phyloP scores from a whole-genome alignment of 1,140 invertebrate genomes.

The Leptonema lineaticorne region DNA sequence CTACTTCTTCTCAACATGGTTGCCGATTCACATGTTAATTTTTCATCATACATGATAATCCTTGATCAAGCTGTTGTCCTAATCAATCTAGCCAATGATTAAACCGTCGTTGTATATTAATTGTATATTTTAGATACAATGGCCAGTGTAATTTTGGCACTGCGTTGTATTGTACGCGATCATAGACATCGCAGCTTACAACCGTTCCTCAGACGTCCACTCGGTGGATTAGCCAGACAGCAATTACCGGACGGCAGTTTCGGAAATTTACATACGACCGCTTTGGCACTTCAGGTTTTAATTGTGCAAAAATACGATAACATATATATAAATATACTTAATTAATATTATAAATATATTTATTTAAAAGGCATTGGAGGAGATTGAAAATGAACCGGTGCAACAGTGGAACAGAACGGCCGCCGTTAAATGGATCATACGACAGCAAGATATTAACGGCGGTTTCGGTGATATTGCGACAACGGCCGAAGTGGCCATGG shows the following conservation, averaged over 20 bases:
- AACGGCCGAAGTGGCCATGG: constrained; percentile 75
- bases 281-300: constrained; percentile 71
- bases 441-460: constrained; percentile 71
- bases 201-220: constrained; percentile 73
- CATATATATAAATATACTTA: not conserved
- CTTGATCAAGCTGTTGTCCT: not conserved
- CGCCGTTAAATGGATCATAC: constrained; percentile 70
- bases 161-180: constrained; percentile 82
- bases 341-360: not conserved
- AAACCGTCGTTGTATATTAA: not conserved
- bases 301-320: not conserved
- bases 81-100: not conserved
- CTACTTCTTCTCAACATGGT: no score
- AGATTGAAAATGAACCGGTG: constrained; percentile 63
- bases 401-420: constrained; percentile 74
- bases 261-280: constrained; percentile 77
- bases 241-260: constrained; percentile 80
- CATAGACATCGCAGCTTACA: constrained; percentile 76
- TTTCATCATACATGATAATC: not conserved
- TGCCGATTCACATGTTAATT: not conserved
- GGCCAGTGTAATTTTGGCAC: constrained; percentile 78
- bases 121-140: constrained; percentile 66
- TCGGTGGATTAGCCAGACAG: constrained; percentile 70
- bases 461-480: constrained; percentile 73
- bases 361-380: constrained; percentile 65